Evolutionary conservation across 2,113 vertebrate genomes (phyloP).

Genomic region (Beaufortia kweichowensis): DNA sequence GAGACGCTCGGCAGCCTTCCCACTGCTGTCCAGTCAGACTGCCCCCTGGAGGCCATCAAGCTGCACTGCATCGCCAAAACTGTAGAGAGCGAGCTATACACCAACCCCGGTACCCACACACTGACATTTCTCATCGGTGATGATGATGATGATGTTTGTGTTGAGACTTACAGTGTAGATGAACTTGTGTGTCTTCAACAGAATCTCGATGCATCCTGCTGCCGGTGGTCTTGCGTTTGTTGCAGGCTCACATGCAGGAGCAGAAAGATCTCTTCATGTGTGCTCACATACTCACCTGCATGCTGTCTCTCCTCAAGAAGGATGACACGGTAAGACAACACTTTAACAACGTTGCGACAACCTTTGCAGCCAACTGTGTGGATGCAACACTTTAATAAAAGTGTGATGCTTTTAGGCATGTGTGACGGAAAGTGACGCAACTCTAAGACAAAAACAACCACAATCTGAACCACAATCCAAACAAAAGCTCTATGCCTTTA

Average conservation of each 20-base stretch:
- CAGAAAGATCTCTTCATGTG: slow-evolving; percentile 95
- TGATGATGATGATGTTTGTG: not conserved
- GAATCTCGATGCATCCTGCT: slow-evolving; percentile 92
- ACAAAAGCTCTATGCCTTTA: no score
- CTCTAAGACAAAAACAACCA: slow-evolving; percentile 13
- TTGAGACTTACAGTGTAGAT: not conserved
- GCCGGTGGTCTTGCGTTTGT: slow-evolving; percentile 90
- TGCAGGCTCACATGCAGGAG: slow-evolving; percentile 93
- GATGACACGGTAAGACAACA: slow-evolving; percentile 83
- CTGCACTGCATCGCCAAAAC: slow-evolving; percentile 95
- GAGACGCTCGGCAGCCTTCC: slow-evolving; percentile 94
- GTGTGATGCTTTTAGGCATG: not conserved
- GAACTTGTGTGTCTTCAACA: slow-evolving; percentile 61
- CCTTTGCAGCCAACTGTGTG: not conserved
- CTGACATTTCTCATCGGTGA: not conserved
- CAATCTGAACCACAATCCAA: no score
- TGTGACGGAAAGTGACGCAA: slow-evolving; percentile 30
- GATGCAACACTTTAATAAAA: no score
- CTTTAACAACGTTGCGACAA: not conserved
- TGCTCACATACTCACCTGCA: slow-evolving; percentile 94
- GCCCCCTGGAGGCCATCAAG: slow-evolving; percentile 90
- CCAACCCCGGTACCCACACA: slow-evolving; percentile 82
- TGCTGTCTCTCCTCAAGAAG: slow-evolving; percentile 93
- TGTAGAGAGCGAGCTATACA: slow-evolving; percentile 92
- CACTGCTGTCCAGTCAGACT: slow-evolving; percentile 82